These are phyloP conservation scores for Diglossa brunneiventris DNA, from an alignment of 2,113 vertebrate species.

Conservation along the genomic window DNA sequence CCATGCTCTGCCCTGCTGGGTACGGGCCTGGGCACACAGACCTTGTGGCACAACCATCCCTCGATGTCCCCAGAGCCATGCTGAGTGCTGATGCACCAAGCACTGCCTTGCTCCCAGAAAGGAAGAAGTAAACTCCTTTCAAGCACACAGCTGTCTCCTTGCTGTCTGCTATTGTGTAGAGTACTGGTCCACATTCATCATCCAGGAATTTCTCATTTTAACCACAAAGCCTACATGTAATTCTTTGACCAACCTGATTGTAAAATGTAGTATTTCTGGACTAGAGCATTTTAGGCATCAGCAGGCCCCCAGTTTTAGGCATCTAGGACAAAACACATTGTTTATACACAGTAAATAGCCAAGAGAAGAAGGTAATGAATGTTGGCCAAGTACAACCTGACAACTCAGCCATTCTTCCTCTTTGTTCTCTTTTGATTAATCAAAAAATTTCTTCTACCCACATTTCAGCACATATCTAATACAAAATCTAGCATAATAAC, in stretches of 20 bases:
- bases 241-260: rapidly evolving
- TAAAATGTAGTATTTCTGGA: background rate
- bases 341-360: background rate
- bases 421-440: background rate
- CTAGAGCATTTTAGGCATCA: background rate
- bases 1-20: background rate
- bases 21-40: background rate
- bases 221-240: background rate
- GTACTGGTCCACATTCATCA: background rate
- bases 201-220: background rate
- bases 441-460: background rate
- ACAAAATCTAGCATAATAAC: background rate
- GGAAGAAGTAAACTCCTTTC: background rate
- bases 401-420: background rate
- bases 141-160: background rate
- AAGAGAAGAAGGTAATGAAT: background rate
- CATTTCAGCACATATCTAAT: background rate
- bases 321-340: background rate
- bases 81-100: background rate
- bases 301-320: background rate
- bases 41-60: rapidly evolving
- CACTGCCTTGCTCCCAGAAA: background rate
- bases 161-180: background rate
- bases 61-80: rapidly evolving
- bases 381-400: background rate